These are phyloP conservation scores for Dexiosoma caninum DNA, from an alignment of 2,888 invertebrate species.

Conservation along the genomic window DNA sequence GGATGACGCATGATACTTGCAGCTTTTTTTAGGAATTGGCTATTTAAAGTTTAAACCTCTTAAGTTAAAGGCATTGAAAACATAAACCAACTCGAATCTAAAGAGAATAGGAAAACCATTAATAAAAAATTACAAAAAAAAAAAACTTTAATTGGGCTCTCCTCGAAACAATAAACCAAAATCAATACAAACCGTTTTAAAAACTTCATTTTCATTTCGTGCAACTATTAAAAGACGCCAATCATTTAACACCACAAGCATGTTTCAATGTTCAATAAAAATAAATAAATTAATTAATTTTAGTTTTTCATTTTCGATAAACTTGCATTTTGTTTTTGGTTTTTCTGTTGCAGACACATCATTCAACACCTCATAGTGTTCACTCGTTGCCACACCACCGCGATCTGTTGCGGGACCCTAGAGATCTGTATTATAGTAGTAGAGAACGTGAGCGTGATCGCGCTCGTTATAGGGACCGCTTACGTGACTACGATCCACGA, in stretches of 20 bases:
- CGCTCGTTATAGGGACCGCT: conserved; percentile 77
- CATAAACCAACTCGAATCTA: background rate
- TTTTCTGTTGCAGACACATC: conserved; percentile 75
- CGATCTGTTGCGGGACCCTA: conserved; percentile 77
- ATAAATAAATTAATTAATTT: background rate
- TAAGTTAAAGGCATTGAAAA: background rate
- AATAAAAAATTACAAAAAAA: background rate
- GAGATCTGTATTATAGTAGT: conserved; percentile 78
- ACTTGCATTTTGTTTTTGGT: conserved; percentile 59
- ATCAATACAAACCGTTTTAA: background rate
- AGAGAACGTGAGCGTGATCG: conserved; percentile 78
- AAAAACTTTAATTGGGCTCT: background rate
- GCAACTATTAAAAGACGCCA: background rate
- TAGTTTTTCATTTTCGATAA: conserved; percentile 34
- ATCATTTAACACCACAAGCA: conserved; percentile 30
- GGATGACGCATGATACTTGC: conserved; percentile 36
- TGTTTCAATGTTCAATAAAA: conserved; percentile 8
- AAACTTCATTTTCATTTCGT: conserved; percentile 25
- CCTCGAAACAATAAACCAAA: background rate
- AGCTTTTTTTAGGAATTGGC: conserved; percentile 41
- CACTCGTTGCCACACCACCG: conserved; percentile 79
- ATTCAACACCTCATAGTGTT: conserved; percentile 79
- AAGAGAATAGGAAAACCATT: background rate
- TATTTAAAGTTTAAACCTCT: no score
- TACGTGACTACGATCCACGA: conserved; percentile 77